Evolutionary conservation across 2,797 vertebrate genomes (phyloP), one percentile per base, ranked within the genome.

Genomic region (Triplophysa bombifrons): DNA sequence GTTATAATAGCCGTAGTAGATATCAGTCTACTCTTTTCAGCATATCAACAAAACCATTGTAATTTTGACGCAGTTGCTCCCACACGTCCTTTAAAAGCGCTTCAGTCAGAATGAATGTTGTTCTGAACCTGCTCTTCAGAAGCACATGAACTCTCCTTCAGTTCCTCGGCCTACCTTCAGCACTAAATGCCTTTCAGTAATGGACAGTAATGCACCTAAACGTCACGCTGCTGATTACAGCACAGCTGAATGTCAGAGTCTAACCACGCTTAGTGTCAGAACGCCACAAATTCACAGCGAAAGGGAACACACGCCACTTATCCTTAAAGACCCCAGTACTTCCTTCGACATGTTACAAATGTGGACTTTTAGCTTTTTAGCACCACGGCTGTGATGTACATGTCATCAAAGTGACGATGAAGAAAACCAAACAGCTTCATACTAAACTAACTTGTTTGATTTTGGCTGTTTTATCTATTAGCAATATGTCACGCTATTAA

Each of bases 161-260:
- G 14, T 67, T 64, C 69, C 84, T 86, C 82, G 58, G 72, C 66
- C 64, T 68, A 64, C 61, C 19, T 80, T 75, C 80, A 20, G 66
- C 61, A 74, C 66, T 76, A 78, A 85, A 86, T 81, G 81, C 74
- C 64, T 78, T 61, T 74, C 60, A 30, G 68, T 86, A 83, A 83
- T 86, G 85, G 83, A 80, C 85, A 84, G 85, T 83, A 84, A 85
- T 85, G 76, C 86, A 85, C 78, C 80, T 86, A 78, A 85, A 83
- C 77, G 76, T 81, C 77, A 80, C 64, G 67, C 78, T 79, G 75
- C 67, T 86, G 80, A 85, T 85, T 85, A 81, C 80, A 72, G 81
- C 38, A 60, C 73, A 63, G 80, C 80, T 81, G 85, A 86, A 86
- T 83, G 85, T 81, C 85, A 86, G 78, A 25, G 69, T 53, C 75